Conservation (phyloP, 2,888 invertebrate species). For the Unio delphinus region DNA sequence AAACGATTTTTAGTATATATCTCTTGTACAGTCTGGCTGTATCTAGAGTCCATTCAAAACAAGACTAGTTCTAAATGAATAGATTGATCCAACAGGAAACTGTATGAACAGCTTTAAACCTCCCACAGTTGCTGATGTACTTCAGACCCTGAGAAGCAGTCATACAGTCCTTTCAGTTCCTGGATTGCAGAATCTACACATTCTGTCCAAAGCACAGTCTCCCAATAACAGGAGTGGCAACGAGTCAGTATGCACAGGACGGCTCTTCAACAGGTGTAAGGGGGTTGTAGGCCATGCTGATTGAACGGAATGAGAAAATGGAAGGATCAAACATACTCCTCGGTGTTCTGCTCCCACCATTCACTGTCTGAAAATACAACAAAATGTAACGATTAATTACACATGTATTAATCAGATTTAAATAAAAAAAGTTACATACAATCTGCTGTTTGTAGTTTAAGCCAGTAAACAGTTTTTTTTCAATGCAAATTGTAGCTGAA, state of each 20-base stretch:
- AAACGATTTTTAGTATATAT: too few relatives aligned
- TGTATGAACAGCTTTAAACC: too few relatives aligned
- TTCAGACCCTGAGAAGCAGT: too few relatives aligned
- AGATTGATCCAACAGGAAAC: too few relatives aligned
- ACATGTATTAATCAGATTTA: not conserved
- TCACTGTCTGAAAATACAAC: conserved; percentile 40
- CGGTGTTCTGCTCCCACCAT: conserved; percentile 18
- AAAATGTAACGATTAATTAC: not conserved
- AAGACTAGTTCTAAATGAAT: too few relatives aligned
- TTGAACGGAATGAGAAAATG: conserved; percentile 42
- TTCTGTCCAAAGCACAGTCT: too few relatives aligned
- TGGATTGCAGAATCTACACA: too few relatives aligned
- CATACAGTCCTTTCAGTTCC: too few relatives aligned
- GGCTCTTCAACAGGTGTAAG: conserved; percentile 44
- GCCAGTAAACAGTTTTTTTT: not conserved
- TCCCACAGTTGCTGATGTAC: too few relatives aligned
- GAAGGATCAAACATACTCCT: conserved; percentile 34
- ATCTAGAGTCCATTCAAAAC: too few relatives aligned
- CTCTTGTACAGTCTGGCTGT: too few relatives aligned
- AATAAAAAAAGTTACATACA: not conserved
- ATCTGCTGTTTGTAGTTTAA: not conserved
- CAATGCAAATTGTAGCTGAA: not conserved
- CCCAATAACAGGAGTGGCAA: too few relatives aligned
- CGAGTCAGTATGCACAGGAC: conserved; percentile 35
- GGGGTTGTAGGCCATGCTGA: conserved; percentile 32